Percentiles rank a stretch among this genome's conserved stretches.
Conservation (phyloP, 2,797 vertebrate genomes). For the Dryobates pubescens region DNA sequence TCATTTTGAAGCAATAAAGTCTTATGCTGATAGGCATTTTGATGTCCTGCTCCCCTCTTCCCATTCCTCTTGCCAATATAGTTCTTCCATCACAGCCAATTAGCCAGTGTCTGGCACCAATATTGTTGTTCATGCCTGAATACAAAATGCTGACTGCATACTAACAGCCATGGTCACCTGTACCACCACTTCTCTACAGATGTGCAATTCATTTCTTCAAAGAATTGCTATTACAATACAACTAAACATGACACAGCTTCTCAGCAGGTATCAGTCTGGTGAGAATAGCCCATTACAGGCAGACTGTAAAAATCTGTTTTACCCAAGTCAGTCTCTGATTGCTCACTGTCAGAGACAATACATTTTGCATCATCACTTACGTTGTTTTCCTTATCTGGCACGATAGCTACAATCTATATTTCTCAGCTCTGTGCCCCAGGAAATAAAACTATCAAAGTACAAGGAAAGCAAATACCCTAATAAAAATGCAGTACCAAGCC, state of each 20-base stretch:
- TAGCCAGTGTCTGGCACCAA: neutral
- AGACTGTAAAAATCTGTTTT: constrained; percentile 31
- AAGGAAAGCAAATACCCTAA: constrained; percentile 16
- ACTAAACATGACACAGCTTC: constrained; percentile 21
- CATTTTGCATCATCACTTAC: constrained; percentile 52
- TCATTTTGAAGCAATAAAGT: neutral
- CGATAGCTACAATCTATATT: constrained; percentile 29
- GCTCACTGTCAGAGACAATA: constrained; percentile 30
- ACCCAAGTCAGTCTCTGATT: neutral
- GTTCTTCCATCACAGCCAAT: neutral
- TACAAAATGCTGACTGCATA: neutral
- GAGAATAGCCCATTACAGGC: neutral
- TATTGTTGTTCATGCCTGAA: neutral
- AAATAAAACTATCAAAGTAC: constrained; percentile 31
- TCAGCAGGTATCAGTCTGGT: constrained; percentile 11
- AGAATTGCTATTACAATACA: constrained; percentile 17
- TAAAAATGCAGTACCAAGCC: constrained; percentile 24
- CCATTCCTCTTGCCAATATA: neutral
- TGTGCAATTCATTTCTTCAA: constrained; percentile 4
- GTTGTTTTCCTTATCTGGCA: constrained; percentile 36
- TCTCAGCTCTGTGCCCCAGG: constrained; percentile 11
- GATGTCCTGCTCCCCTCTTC: neutral
- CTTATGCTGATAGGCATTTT: neutral
- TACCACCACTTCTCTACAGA: neutral
- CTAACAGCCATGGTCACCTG: neutral